A percentile compares a stretch with the other conserved stretches of the same genome.
These are phyloP conservation scores for Trisateles emortualis DNA, from an alignment of 2,888 invertebrate species.

Conservation along the genomic window DNA sequence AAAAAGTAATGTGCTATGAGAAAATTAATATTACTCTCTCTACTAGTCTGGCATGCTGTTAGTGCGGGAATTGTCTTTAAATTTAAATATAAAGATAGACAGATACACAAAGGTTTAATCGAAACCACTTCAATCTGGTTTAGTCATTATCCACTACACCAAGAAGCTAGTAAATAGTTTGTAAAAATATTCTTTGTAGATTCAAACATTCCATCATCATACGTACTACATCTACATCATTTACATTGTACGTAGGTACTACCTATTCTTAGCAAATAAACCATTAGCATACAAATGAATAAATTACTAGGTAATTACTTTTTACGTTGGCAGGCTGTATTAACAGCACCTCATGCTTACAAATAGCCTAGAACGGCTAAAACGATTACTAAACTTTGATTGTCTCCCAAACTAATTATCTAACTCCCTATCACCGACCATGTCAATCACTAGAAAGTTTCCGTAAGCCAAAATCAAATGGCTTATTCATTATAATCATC, in stretches of 20 bases:
- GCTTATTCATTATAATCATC: constrained; percentile 50
- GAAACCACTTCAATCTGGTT: too few relatives aligned
- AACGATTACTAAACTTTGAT: constrained; percentile 51
- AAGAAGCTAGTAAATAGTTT: too few relatives aligned
- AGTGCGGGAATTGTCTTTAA: too few relatives aligned
- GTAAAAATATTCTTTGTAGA: too few relatives aligned
- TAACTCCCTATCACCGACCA: constrained; percentile 42
- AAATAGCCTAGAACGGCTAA: constrained; percentile 23
- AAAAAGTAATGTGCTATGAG: too few relatives aligned
- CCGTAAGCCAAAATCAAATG: constrained; percentile 55
- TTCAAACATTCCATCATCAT: too few relatives aligned
- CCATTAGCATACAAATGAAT: neutral
- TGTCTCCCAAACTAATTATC: constrained; percentile 60
- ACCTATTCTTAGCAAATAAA: neutral
- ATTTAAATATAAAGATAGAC: too few relatives aligned
- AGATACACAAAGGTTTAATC: too few relatives aligned
- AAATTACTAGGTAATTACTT: neutral
- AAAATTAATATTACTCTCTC: too few relatives aligned
- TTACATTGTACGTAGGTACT: neutral
- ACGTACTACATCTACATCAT: too few relatives aligned
- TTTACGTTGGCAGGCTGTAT: neutral
- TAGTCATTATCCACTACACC: too few relatives aligned
- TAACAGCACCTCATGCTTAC: constrained; percentile 14
- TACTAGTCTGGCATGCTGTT: too few relatives aligned
- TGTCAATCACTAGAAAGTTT: constrained; percentile 60